phyloP scores from a whole-genome alignment of 2,888 invertebrate genomes.

The Spodoptera exigua region DNA sequence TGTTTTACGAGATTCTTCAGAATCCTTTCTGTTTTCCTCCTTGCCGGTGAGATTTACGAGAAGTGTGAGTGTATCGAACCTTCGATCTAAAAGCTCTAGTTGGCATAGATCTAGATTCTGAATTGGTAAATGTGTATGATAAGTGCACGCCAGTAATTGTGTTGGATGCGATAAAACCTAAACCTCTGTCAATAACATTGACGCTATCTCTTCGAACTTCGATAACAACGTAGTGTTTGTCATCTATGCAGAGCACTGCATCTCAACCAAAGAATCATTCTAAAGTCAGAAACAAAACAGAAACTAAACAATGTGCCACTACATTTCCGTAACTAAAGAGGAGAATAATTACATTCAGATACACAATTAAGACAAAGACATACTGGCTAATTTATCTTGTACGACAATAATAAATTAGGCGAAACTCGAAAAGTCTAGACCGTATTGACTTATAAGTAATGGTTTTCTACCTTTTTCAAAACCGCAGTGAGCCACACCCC shows the following conservation, averaged over 20 bases:
- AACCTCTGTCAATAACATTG: conserved; percentile 43
- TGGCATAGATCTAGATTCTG: conserved; percentile 23
- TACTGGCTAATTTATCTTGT: conserved; percentile 13
- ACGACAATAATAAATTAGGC: conserved; percentile 30
- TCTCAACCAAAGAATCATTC: conserved; percentile 13
- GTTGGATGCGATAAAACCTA: conserved; percentile 23
- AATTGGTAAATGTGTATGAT: conserved; percentile 21
- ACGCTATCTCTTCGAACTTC: conserved; percentile 25
- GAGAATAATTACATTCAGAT: background rate
- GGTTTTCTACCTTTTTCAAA: conserved; percentile 36
- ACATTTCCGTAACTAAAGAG: background rate
- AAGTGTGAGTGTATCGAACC: conserved; percentile 18
- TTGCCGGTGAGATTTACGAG: conserved; percentile 10
- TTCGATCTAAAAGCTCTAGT: conserved; percentile 25
- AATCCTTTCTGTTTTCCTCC: conserved; percentile 32
- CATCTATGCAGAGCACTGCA: conserved; percentile 23
- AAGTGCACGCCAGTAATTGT: conserved; percentile 38
- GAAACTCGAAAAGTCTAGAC: conserved; percentile 44
- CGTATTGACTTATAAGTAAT: conserved; percentile 31
- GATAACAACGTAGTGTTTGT: conserved; percentile 32
- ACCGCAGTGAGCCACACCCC: conserved; percentile 2
- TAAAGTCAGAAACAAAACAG: conserved; percentile 5
- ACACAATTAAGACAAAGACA: conserved; percentile 7
- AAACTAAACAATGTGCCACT: too few relatives aligned
- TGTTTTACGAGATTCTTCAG: conserved; percentile 37